Base-by-base conservation (phyloP, 1,140 invertebrate genomes). In the Cepaea nemoralis region DNA sequence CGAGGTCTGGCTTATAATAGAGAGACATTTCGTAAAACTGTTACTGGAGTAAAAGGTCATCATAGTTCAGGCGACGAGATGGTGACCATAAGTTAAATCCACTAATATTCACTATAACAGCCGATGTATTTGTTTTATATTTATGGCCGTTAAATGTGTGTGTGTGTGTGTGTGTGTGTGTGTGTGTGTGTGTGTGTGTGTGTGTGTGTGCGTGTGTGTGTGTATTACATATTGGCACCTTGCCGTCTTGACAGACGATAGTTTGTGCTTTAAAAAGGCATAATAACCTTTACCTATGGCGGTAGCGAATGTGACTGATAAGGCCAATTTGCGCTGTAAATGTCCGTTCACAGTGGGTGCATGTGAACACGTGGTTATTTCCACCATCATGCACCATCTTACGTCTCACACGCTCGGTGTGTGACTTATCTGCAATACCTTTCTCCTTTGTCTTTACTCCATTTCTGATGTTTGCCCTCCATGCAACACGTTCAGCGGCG, bases 221-320 rank as follows among this genome's bases (percentile, higher is more conserved):
- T 39, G 66, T 63, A 35, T 39, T 48, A 69, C 16, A 22, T 42
- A 69, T 45, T n/a, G 42, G 35, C 0, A 69, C 14, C 42, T 40
- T 35, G 37, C 31, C 22, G 31, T 80, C 19, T n/a, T 16, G 71
- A 40, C 69, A 22, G 67, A 33, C 37, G 31, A 69, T 16, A 69
- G 24, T 66, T n/a, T 79, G 31, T 79, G 27, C n/a, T 79, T 16
- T 79, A 40, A 69, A n/a, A 69, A 40, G 67, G 31, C 63, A 71
- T 71, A 33, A 35, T 35, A 35, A 33, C 37, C 35, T 71, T 10
- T 71, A 71, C 37, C 10, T 71, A 71, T 75, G 33, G 42, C 22
- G 16, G 33, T 75, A 50, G n/a, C 48, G 37, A 45, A 50, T 75
- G 33, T 75, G n/a, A 45, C 12, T 50, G 24, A 45, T 12, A 45